Evolutionary conservation across 2,113 vertebrate genomes (phyloP).

Genomic region (Tetraodon nigroviridis): DNA sequence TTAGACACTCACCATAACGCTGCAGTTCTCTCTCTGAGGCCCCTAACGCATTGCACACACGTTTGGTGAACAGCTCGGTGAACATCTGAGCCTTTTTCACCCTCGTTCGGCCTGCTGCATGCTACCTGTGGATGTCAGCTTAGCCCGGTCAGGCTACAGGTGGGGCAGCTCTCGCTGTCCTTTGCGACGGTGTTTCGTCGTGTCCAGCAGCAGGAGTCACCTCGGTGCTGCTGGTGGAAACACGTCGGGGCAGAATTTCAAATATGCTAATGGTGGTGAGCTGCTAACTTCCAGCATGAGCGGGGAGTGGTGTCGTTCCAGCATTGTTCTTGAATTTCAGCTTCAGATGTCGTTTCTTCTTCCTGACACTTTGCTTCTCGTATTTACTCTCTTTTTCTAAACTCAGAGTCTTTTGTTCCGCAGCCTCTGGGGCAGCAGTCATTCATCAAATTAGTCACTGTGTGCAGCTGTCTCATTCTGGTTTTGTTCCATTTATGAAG

Average conservation of each 20-base stretch:
- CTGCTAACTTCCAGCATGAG: conserved; percentile 20
- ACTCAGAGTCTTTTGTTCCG: conserved; percentile 5
- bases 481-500: conserved; percentile 8
- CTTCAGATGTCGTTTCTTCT: neutral
- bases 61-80: neutral
- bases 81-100: neutral
- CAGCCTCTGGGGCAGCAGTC: conserved; percentile 10
- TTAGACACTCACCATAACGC: neutral
- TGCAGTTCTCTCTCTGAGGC: conserved; percentile 14
- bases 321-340: neutral
- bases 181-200: too few relatives aligned
- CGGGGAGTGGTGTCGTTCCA: neutral
- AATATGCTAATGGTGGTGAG: conserved; percentile 3
- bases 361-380: neutral
- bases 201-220: too few relatives aligned
- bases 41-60: conserved; percentile 25
- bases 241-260: too few relatives aligned
- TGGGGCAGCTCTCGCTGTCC: too few relatives aligned
- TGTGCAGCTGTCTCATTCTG: conserved; percentile 31
- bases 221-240: too few relatives aligned
- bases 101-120: neutral
- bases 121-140: too few relatives aligned
- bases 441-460: conserved; percentile 18
- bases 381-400: neutral
- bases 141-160: too few relatives aligned